A percentile compares a stretch with the other conserved stretches of the same genome.
These are phyloP conservation scores for Cephus pulcher DNA, from an alignment of 2,888 invertebrate species.

Conservation along the genomic window DNA sequence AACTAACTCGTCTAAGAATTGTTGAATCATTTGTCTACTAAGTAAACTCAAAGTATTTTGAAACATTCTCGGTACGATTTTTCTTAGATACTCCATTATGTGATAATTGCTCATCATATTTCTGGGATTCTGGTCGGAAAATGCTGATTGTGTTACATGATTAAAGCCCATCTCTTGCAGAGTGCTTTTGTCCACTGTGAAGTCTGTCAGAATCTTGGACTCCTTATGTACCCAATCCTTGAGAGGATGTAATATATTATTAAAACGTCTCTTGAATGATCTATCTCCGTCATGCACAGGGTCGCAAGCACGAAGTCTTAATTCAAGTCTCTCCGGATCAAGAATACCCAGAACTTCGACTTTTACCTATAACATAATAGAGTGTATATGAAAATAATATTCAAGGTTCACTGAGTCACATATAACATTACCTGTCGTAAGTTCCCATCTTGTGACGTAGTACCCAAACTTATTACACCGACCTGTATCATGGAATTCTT, in stretches of 20 bases:
- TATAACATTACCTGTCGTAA: constrained; percentile 60
- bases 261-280: constrained; percentile 84
- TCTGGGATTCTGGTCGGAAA: constrained; percentile 67
- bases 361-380: constrained; percentile 72
- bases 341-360: constrained; percentile 89
- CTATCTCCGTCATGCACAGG: constrained; percentile 83
- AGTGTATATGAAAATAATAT: not conserved
- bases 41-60: constrained; percentile 86
- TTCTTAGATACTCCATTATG: constrained; percentile 88
- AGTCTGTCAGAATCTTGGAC: constrained; percentile 83
- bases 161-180: constrained; percentile 83
- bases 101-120: constrained; percentile 76
- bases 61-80: constrained; percentile 91
- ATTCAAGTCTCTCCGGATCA: constrained; percentile 75
- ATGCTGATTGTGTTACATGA: constrained; percentile 75
- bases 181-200: constrained; percentile 85
- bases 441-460: constrained; percentile 80
- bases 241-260: constrained; percentile 84
- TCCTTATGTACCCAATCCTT: constrained; percentile 83
- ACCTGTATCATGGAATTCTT: constrained; percentile 66
- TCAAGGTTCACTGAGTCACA: not conserved
- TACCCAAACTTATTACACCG: constrained; percentile 89
- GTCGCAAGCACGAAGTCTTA: constrained; percentile 85
- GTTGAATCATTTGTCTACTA: constrained; percentile 88
- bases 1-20: constrained; percentile 88